Evolutionary conservation across 2,888 invertebrate species (phyloP).

Genomic region (Clitarchus hookeri): DNA sequence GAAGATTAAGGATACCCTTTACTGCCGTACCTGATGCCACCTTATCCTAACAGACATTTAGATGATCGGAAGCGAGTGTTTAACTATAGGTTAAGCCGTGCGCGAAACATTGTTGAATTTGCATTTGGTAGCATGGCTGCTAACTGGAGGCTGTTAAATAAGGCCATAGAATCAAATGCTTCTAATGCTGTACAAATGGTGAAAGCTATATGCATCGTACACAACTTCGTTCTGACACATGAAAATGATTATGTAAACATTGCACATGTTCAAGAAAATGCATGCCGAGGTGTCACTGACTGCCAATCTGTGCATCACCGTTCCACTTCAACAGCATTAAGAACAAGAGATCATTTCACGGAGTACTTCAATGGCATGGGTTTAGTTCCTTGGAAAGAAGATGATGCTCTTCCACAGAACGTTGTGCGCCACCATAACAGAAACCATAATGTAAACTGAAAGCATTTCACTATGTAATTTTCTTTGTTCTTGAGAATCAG

Average conservation of each 20-base stretch:
- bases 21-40: conserved; percentile 16
- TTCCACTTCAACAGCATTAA: not conserved
- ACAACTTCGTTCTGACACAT: conserved; percentile 16
- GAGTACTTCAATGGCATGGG: conserved; percentile 18
- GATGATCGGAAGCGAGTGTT: conserved; percentile 1
- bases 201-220: not conserved
- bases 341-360: not conserved
- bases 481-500: too few relatives aligned
- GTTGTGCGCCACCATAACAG: not conserved
- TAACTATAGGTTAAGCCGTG: conserved; percentile 23
- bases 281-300: not conserved
- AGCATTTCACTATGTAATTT: too few relatives aligned
- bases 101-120: conserved; percentile 11
- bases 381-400: not conserved
- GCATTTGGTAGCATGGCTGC: not conserved
- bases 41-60: conserved; percentile 11
- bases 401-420: conserved; percentile 2
- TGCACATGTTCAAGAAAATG: not conserved
- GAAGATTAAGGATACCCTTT: too few relatives aligned
- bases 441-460: not conserved
- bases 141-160: conserved; percentile 16
- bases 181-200: not conserved
- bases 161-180: not conserved
- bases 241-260: not conserved
- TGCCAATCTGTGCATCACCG: not conserved